Conservation (phyloP, 2,113 vertebrate genomes). For the Dipodomys ordii region DNA sequence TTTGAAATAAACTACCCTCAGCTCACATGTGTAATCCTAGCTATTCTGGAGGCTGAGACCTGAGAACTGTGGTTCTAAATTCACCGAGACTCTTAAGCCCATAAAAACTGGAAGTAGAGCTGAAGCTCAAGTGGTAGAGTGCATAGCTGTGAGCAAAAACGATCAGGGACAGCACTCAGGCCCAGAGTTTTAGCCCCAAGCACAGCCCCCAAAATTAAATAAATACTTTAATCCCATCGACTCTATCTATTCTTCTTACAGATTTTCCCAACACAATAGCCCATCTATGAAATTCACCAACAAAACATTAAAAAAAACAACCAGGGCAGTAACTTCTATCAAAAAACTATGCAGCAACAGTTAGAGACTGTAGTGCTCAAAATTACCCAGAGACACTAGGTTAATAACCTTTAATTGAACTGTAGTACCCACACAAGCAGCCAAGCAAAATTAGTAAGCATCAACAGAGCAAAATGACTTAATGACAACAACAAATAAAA, state of each 20-base stretch:
- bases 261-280: neutral
- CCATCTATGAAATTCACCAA: conserved; percentile 32
- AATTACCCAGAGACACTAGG: conserved; percentile 16
- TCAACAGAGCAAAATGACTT: conserved; percentile 53
- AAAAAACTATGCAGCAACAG: conserved; percentile 31
- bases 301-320: neutral
- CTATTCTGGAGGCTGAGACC: no score
- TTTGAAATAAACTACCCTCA: no score
- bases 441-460: conserved; percentile 62
- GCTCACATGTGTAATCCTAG: no score
- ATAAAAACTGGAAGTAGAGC: no score
- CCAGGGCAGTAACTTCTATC: conserved; percentile 34
- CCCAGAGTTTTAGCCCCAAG: no score
- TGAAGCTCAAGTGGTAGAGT: no score
- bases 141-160: no score
- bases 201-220: no score
- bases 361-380: neutral
- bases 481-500: conserved; percentile 57
- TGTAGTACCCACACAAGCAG: conserved; percentile 60
- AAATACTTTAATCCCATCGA: conserved; percentile 37
- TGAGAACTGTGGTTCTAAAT: no score
- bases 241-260: neutral
- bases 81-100: no score
- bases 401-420: conserved; percentile 64
- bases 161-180: no score